These are phyloP conservation scores for Heterodera carotae DNA, from an alignment of 1,140 invertebrate species.

Conservation along the genomic window DNA sequence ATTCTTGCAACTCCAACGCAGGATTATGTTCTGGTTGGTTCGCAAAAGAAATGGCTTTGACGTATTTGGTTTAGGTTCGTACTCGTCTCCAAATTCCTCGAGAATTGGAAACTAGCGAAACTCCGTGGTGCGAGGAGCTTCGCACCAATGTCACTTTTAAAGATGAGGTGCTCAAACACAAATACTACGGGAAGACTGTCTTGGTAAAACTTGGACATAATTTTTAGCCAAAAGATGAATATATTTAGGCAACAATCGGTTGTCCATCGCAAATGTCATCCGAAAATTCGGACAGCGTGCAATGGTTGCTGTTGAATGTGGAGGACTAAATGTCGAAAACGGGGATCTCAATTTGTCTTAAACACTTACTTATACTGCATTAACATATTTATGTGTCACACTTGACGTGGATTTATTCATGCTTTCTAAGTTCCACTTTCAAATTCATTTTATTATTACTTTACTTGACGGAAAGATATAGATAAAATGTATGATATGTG, in stretches of 20 bases:
- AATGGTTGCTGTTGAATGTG: constrained; percentile 8
- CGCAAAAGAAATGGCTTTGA: no score
- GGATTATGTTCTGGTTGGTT: background rate
- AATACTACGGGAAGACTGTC: background rate
- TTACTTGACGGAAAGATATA: background rate
- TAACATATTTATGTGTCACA: no score
- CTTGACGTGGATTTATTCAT: no score
- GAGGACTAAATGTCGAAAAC: background rate
- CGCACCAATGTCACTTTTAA: constrained; percentile 4
- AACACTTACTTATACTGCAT: constrained; percentile 1
- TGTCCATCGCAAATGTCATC: background rate
- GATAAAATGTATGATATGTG: background rate
- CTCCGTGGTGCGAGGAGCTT: constrained; percentile 4
- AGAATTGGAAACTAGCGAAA: background rate
- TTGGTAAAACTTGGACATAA: background rate
- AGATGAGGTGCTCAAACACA: background rate
- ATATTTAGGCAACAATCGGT: constrained; percentile 12
- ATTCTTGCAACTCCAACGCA: background rate
- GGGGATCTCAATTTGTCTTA: background rate
- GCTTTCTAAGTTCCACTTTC: no score
- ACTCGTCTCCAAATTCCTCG: background rate
- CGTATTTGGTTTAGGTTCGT: background rate
- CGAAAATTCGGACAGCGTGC: background rate
- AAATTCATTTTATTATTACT: no score
- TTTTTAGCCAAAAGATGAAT: background rate